Percentiles rank a stretch among this genome's conserved stretches.
These are phyloP conservation scores for Zaprionus vittiger DNA, from an alignment of 1,140 invertebrate species.

Conservation along the genomic window DNA sequence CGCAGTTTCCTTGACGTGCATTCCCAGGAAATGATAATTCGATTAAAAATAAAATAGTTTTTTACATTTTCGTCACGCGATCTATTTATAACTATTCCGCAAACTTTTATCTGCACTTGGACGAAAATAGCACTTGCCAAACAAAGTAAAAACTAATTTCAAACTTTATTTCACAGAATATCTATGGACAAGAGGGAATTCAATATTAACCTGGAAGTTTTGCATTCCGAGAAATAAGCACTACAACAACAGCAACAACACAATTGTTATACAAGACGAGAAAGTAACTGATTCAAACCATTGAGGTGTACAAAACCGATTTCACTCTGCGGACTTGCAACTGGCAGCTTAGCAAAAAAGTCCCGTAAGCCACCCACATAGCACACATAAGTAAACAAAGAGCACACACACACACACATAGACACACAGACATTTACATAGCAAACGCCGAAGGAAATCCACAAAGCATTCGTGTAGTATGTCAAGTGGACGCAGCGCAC, in stretches of 20 bases:
- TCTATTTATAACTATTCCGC: neutral
- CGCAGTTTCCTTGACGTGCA: no score
- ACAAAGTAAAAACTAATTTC: conserved; percentile 1
- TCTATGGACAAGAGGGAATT: neutral
- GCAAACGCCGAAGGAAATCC: conserved; percentile 10
- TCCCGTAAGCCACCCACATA: neutral
- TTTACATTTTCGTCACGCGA: neutral
- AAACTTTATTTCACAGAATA: neutral
- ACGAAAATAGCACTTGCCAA: neutral
- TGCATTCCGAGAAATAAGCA: neutral
- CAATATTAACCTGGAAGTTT: conserved; percentile 3
- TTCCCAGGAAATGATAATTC: no score
- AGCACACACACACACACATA: conserved; percentile 3
- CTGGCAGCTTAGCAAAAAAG: conserved; percentile 16
- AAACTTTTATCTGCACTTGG: neutral
- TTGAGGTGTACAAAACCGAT: conserved; percentile 26
- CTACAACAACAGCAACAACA: conserved; percentile 10
- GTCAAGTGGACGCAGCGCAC: conserved; percentile 84
- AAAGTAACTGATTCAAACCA: conserved; percentile 12
- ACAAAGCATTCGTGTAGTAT: conserved; percentile 67
- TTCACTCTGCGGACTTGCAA: conserved; percentile 27
- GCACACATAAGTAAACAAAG: neutral
- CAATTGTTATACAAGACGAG: conserved; percentile 3
- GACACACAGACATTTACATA: conserved; percentile 15
- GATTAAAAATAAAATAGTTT: neutral